Evolutionary conservation across 1,140 invertebrate species (phyloP), one percentile per base, ranked within the genome.

Genomic region (Drosophila watanabei): DNA sequence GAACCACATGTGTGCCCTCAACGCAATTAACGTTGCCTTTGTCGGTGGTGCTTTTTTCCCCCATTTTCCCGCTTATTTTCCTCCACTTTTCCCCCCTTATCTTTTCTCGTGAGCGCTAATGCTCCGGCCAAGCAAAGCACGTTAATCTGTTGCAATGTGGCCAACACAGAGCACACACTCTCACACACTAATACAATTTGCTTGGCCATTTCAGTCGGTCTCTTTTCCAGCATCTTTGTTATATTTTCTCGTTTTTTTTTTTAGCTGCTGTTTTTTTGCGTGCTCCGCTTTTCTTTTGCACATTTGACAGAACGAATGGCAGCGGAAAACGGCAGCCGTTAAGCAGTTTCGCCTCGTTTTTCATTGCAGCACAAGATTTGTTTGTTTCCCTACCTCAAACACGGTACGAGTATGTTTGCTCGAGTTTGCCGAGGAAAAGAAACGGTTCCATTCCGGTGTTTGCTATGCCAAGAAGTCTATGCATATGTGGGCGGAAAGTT

Each of bases 321-420:
- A 79, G 54, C 60, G 49, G 62, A 89, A 78, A 79, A 71, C 59
- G 64, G 76, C 75, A 87, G 72, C 78, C 81, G 79, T 89, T 89
- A 86, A 89, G 86, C 82, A 89, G 86, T 86, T 89, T 89, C 71
- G 77, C 75, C 82, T 86, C 82, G 82, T 89, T 89, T 89, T 90
- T 89, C 86, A 89, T 90, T 72, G 85, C 78, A 78, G 48, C 70
- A 63, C 59, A 87, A 87, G 83, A 87, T 87, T 88, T 88, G 64
- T 60, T 78, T 78, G 70, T 73, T 57, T 57, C 68, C 32, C 64
- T 57, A 46, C 37, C 52, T 14, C 54, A 41, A 24, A 43, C 35
- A 24, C 14, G 39, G 65, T 45, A 49, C 54, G 54, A 57, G 54
- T n/a, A 8, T 71, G 45, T 57, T 59, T 59, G 52, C 66, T 48